Base-by-base conservation (phyloP, 92 coral and sea anemone species). In the Phenganax marumi region DNA sequence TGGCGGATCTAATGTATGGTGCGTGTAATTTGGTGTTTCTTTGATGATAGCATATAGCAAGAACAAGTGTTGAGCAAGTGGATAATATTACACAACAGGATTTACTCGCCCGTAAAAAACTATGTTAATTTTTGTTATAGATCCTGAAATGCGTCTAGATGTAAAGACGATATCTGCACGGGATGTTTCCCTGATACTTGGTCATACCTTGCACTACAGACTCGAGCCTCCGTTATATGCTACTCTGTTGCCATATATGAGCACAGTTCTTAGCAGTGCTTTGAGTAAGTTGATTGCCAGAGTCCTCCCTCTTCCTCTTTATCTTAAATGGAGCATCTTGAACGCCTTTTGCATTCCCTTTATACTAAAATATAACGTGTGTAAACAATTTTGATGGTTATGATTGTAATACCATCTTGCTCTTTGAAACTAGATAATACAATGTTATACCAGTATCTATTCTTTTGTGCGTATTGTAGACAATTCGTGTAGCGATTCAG, bases 191-290 rank as follows among this genome's bases (percentile, higher is more conserved):
- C 92, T 93, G 5, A 90, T 89, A 33, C 91, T 96, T 93, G 97
- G 97, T 3, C 85, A 90, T 70, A 88, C 92, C n/a, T 39, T 96
- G 25, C 92, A 91, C 63, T 86, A 68, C 52, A 90, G 82, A 24
- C 89, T 96, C 87, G 86, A 88, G 48, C 99, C 99, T 26, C 90
- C 96, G 16, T 87, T 96, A 25, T 96, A 92, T 79, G 87, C 89
- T 39, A 88, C 97, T 0, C 87, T 96, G 60, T 85, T 96, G 12
- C 99, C 93, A 1, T 92, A 90, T 74, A 96, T 96, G 99, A 91
- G 84, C 48, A 87, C 88, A 66, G 97, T 96, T 6, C 93, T 96
- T 61, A 96, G 85, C 52, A 90, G 97, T 74, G 97, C 97, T 16
- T 86, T 96, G 68, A 91, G 99, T 96, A 91, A 92, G 99, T 90